Conservation (phyloP, 2,113 vertebrate genomes). For the Macrotus californicus region DNA sequence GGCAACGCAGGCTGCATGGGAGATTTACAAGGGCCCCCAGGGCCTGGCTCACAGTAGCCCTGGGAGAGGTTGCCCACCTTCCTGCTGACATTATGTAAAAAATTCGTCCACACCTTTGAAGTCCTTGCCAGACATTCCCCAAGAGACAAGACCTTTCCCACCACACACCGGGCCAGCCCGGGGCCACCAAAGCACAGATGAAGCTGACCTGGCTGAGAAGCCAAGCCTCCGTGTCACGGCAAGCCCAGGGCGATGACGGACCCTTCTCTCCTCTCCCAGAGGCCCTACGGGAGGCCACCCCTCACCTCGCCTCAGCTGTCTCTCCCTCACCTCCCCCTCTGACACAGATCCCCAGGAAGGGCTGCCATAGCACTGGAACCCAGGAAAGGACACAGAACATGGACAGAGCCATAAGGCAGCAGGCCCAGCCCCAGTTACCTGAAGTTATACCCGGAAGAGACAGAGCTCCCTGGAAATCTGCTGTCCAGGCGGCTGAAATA, state of each 20-base stretch:
- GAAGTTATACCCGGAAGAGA: constrained; percentile 95
- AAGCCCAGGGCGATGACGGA: neutral
- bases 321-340: neutral
- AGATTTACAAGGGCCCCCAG: neutral
- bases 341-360: neutral
- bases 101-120: neutral
- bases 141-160: neutral
- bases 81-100: neutral
- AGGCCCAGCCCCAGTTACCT: constrained; percentile 76
- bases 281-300: no score
- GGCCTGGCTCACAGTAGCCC: neutral
- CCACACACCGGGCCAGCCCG: neutral
- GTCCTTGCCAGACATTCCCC: neutral
- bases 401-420: neutral
- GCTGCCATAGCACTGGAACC: neutral
- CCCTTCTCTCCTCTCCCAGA: neutral
- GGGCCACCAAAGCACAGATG: neutral
- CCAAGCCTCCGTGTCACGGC: neutral
- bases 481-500: constrained; percentile 92
- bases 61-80: neutral
- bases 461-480: constrained; percentile 77
- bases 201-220: neutral
- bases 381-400: neutral
- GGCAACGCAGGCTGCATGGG: neutral
- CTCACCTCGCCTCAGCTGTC: neutral